Conservation (phyloP, 2,888 invertebrate species). For the Gymnocheta viridis region DNA sequence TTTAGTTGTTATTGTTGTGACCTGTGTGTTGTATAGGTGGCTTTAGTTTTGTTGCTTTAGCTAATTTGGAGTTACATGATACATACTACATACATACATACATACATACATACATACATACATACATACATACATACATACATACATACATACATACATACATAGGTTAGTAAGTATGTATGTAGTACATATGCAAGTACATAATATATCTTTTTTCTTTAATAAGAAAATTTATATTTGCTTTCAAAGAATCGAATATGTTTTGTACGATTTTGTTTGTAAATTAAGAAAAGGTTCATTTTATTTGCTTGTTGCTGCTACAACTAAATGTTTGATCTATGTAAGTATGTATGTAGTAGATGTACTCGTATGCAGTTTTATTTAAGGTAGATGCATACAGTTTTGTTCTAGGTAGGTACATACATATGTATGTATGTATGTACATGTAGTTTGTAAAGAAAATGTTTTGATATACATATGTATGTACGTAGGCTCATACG, state of each 20-base stretch:
- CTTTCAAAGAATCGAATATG: no score
- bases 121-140: not conserved
- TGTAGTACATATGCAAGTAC: not conserved
- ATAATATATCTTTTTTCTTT: no score
- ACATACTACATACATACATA: not conserved
- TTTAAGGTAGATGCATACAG: not conserved
- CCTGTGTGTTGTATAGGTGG: constrained; percentile 3
- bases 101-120: not conserved
- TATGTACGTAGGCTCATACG: no score
- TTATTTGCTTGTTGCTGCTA: no score
- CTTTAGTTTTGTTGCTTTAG: constrained; percentile 2
- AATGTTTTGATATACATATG: no score
- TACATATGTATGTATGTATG: not conserved
- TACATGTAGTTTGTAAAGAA: no score
- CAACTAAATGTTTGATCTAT: no score
- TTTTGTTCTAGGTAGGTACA: not conserved
- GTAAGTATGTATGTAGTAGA: not conserved
- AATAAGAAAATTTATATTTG: no score
- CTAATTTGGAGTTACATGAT: constrained; percentile 2
- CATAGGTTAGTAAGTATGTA: not conserved
- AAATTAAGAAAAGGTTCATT: no score
- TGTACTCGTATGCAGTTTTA: no score
- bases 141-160: not conserved
- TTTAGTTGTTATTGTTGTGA: constrained; percentile 14
- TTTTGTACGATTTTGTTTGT: no score